Percentiles rank a stretch among this genome's conserved stretches.
Evolutionary conservation across 1,140 invertebrate species (phyloP).

Genomic region (Lepeophtheirus salmonis): DNA sequence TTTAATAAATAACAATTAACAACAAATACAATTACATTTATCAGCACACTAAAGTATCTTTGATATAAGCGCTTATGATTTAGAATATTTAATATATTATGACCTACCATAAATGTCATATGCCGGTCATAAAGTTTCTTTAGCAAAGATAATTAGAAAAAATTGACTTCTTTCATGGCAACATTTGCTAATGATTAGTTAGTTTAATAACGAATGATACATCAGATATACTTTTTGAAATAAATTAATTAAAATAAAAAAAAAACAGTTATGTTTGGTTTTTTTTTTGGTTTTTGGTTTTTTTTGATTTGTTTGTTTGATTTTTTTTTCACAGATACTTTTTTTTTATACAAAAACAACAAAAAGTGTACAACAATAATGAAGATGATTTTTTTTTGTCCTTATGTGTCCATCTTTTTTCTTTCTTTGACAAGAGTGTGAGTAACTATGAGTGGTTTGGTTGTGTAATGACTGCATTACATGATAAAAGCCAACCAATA

Average conservation of each 20-base stretch:
- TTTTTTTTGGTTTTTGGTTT: neutral
- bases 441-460: no score
- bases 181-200: neutral
- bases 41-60: neutral
- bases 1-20: neutral
- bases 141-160: neutral
- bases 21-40: neutral
- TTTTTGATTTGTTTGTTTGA: neutral
- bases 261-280: neutral
- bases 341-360: no score
- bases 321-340: no score
- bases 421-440: no score
- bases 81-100: no score
- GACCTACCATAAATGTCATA: no score
- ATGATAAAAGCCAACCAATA: slow-evolving; percentile 18
- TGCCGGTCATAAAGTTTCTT: no score
- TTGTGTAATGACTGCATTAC: no score
- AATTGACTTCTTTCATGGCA: neutral
- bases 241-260: neutral
- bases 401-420: no score
- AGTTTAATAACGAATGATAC: neutral
- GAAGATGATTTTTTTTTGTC: no score
- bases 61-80: neutral
- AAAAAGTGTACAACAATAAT: no score
- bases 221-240: neutral